These are phyloP conservation scores for Dryobotodes eremita DNA, from an alignment of 2,888 invertebrate species.

Conservation along the genomic window DNA sequence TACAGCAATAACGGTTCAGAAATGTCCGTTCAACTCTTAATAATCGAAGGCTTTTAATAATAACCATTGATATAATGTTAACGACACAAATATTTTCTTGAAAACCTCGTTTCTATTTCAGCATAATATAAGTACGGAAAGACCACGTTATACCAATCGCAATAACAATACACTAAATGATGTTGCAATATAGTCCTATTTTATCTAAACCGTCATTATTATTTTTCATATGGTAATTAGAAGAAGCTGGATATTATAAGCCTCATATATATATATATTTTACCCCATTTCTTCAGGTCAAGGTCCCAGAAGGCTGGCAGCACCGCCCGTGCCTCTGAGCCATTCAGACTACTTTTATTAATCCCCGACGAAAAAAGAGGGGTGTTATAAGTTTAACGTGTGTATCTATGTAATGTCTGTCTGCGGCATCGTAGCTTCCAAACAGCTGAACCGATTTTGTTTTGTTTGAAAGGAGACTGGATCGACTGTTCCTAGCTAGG, in stretches of 20 bases:
- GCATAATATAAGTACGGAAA: not conserved
- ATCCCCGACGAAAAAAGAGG: too few species aligned
- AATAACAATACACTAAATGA: not conserved
- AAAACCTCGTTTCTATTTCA: not conserved
- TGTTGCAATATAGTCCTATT: not conserved
- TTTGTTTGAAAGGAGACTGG: too few species aligned
- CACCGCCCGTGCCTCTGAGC: slow-evolving; percentile 16
- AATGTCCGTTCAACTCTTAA: not conserved
- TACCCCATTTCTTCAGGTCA: slow-evolving; percentile 35
- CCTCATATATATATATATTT: not conserved
- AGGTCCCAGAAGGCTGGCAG: slow-evolving; percentile 38
- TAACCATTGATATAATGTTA: not conserved
- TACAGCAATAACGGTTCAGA: not conserved
- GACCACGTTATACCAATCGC: not conserved
- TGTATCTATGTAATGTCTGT: too few species aligned
- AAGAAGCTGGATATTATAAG: not conserved
- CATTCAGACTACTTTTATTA: slow-evolving; percentile 33
- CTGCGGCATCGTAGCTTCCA: too few species aligned
- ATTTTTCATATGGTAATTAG: not conserved
- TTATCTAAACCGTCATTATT: not conserved
- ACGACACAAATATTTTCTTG: not conserved
- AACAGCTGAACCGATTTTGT: too few species aligned
- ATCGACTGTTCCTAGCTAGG: too few species aligned
- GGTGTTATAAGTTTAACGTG: too few species aligned
- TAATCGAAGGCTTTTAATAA: not conserved